Evolutionary conservation across 2,113 vertebrate species (phyloP).

Genomic region (Calidris pugnax): DNA sequence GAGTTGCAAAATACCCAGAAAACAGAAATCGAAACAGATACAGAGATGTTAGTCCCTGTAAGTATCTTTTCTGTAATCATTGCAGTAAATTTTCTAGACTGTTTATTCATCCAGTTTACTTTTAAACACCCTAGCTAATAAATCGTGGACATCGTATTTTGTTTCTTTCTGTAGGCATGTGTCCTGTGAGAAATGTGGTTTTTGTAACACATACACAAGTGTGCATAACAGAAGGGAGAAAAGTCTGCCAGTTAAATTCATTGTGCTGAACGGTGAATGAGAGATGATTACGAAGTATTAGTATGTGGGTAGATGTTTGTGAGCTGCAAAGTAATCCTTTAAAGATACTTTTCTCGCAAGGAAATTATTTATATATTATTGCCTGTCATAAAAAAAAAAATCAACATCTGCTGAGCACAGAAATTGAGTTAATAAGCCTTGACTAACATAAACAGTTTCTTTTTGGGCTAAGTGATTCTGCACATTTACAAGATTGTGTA

Average conservation of each 20-base stretch:
- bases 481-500: neutral
- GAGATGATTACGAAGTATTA: neutral
- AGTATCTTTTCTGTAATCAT: conserved; percentile 72
- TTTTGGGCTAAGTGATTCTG: neutral
- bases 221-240: neutral
- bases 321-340: neutral
- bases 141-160: neutral
- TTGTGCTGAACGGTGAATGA: neutral
- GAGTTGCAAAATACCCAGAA: conserved; percentile 90
- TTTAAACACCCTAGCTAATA: neutral
- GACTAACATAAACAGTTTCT: neutral
- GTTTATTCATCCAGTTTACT: neutral
- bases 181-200: neutral
- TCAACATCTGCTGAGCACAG: neutral
- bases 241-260: neutral
- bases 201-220: neutral
- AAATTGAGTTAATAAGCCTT: neutral
- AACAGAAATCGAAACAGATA: conserved; percentile 97
- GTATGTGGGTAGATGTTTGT: neutral
- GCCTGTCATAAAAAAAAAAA: neutral
- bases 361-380: neutral
- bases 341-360: neutral
- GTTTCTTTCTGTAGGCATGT: neutral
- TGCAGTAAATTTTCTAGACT: neutral
- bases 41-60: conserved; percentile 98